phyloP scores from a whole-genome alignment of 2,888 invertebrate genomes.

The Trachelus tabidus region DNA sequence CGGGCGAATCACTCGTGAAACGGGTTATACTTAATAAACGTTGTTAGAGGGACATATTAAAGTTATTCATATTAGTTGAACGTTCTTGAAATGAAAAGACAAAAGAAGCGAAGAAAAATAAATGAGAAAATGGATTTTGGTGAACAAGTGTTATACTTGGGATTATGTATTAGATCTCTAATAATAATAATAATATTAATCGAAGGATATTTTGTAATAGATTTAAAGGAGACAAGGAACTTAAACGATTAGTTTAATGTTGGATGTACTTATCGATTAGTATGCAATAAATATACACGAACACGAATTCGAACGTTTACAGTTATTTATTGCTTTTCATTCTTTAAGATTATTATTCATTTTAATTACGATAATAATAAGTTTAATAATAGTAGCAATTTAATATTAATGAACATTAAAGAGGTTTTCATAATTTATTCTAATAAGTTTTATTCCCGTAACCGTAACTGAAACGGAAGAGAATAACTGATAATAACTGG shows the following conservation, averaged over 20 bases:
- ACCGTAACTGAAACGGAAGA: too few species aligned
- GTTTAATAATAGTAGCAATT: too few species aligned
- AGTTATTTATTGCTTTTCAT: neutral
- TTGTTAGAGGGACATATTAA: neutral
- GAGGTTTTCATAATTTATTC: too few species aligned
- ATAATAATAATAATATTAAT: slow-evolving; percentile 7
- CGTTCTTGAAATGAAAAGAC: neutral
- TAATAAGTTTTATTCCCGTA: too few species aligned
- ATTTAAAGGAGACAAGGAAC: slow-evolving; percentile 11
- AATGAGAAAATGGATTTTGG: neutral
- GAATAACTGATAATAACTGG: too few species aligned
- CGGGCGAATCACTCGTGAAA: neutral
- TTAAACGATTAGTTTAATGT: slow-evolving; percentile 12
- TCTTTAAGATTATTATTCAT: neutral
- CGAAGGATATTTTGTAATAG: slow-evolving; percentile 18
- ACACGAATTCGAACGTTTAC: neutral
- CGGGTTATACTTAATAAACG: neutral
- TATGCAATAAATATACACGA: slow-evolving; percentile 11
- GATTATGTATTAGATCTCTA: neutral
- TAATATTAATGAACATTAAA: too few species aligned
- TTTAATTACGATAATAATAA: too few species aligned
- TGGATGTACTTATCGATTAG: slow-evolving; percentile 3
- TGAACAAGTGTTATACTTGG: neutral
- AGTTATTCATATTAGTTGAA: neutral
- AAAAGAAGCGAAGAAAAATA: neutral